phyloP scores from a whole-genome alignment of 2,113 vertebrate genomes.

The Ammodytes marinus region DNA sequence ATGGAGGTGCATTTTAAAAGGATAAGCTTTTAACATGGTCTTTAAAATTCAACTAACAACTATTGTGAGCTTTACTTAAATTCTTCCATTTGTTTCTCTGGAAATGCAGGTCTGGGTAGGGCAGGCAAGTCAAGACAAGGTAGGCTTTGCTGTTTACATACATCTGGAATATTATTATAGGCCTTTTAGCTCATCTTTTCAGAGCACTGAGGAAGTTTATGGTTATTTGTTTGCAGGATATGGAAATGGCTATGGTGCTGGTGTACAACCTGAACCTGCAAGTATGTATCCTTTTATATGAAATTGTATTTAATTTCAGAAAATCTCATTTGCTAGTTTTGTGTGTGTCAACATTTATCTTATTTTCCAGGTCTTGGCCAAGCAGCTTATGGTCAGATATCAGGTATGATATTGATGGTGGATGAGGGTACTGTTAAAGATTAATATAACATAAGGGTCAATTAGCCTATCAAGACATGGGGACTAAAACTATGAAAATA shows the following conservation, averaged over 20 bases:
- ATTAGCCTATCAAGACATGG: neutral
- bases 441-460: neutral
- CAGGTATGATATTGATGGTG: slow-evolving; percentile 50
- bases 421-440: neutral
- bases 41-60: neutral
- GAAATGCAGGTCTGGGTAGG: slow-evolving; percentile 40
- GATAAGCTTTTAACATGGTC: neutral
- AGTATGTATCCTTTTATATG: slow-evolving; percentile 36
- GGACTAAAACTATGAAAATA: neutral
- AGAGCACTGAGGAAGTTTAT: neutral
- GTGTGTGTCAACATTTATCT: neutral
- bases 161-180: neutral
- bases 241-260: slow-evolving; percentile 55
- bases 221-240: slow-evolving; percentile 58
- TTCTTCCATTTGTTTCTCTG: slow-evolving; percentile 22
- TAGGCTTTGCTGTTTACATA: neutral
- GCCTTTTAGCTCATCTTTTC: neutral
- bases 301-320: neutral
- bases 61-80: slow-evolving; percentile 2
- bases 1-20: slow-evolving; percentile 48
- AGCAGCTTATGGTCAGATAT: slow-evolving; percentile 45
- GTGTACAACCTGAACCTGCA: slow-evolving; percentile 70
- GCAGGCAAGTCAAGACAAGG: slow-evolving; percentile 51
- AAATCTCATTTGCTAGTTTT: neutral
- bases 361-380: slow-evolving; percentile 55